These are phyloP conservation scores for Drosophila jambulina DNA, from an alignment of 1,140 invertebrate genomes.

Conservation along the genomic window DNA sequence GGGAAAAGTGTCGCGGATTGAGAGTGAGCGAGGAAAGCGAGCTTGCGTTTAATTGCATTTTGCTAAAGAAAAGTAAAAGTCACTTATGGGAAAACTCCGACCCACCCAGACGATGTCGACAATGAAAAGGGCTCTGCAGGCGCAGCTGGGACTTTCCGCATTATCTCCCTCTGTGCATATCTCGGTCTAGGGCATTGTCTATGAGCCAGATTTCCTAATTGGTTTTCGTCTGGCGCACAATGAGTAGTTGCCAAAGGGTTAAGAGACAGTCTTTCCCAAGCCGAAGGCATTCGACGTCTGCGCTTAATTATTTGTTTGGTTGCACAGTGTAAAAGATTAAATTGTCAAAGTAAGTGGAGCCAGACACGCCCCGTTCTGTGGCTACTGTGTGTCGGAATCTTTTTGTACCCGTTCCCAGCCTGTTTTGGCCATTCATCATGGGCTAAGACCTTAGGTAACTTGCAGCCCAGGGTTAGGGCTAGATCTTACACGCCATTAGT, in stretches of 20 bases:
- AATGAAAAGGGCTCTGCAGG: conserved; percentile 5
- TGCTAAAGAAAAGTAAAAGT: conserved; percentile 66
- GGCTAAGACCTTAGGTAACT: conserved; percentile 38
- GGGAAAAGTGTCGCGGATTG: conserved; percentile 53
- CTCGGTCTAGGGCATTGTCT: conserved; percentile 56
- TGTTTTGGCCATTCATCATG: conserved; percentile 55
- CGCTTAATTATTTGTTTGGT: conserved; percentile 44
- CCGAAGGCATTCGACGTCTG: conserved; percentile 39
- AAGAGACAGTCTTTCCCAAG: conserved; percentile 37
- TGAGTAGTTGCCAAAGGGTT: conserved; percentile 33
- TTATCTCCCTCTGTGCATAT: conserved; percentile 20
- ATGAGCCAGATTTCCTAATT: conserved; percentile 71
- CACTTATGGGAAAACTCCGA: conserved; percentile 45
- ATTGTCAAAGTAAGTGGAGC: conserved; percentile 70
- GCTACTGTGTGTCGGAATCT: conserved; percentile 58
- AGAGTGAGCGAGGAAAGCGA: conserved; percentile 23
- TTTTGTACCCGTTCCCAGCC: conserved; percentile 14
- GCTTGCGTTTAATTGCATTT: conserved; percentile 73
- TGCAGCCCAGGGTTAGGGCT: conserved; percentile 19
- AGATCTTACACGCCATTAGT: conserved; percentile 49
- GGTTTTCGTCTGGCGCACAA: conserved; percentile 44
- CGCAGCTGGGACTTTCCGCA: conserved; percentile 19
- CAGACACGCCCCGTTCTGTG: conserved; percentile 43
- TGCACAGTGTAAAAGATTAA: conserved; percentile 60
- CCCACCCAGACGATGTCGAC: conserved; percentile 35